phyloP scores from a whole-genome alignment of 2,888 invertebrate genomes.

The Drosophila macrothrix region DNA sequence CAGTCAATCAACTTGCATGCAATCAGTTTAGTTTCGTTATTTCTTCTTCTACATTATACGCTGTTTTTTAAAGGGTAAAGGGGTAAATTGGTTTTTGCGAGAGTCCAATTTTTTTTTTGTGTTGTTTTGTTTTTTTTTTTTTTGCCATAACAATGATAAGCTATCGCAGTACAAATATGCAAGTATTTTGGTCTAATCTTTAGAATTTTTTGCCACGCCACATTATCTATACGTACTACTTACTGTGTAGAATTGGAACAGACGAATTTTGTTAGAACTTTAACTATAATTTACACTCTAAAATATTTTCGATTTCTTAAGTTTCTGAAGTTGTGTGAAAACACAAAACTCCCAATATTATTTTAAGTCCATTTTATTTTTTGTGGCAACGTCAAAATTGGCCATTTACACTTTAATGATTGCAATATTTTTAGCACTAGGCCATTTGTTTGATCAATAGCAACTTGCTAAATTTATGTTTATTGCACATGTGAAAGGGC shows the following conservation, averaged over 20 bases:
- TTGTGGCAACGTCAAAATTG: constrained; percentile 25
- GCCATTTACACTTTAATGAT: constrained; percentile 1
- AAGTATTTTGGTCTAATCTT: not conserved
- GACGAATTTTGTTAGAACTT: not conserved
- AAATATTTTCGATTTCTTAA: not conserved
- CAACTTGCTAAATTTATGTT: constrained; percentile 40
- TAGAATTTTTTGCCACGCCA: not conserved
- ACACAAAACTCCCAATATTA: constrained; percentile 4
- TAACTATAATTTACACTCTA: not conserved
- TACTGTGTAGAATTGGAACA: not conserved
- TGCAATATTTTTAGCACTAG: constrained; percentile 20
- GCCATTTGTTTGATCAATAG: constrained; percentile 69
- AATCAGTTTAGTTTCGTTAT: constrained; percentile 45
- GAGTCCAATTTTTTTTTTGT: not conserved
- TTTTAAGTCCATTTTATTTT: not conserved
- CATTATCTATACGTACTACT: not conserved
- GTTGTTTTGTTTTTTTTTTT: not conserved
- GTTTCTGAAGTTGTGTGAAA: not conserved
- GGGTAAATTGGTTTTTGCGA: not conserved
- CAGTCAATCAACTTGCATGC: constrained; percentile 58
- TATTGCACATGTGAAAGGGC: constrained; percentile 71
- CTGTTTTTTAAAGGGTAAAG: not conserved
- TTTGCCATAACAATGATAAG: not conserved
- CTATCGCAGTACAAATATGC: not conserved
- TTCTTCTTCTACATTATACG: not conserved